Base-by-base conservation (phyloP, 2,113 vertebrate genomes). In the Pluvialis apricaria region DNA sequence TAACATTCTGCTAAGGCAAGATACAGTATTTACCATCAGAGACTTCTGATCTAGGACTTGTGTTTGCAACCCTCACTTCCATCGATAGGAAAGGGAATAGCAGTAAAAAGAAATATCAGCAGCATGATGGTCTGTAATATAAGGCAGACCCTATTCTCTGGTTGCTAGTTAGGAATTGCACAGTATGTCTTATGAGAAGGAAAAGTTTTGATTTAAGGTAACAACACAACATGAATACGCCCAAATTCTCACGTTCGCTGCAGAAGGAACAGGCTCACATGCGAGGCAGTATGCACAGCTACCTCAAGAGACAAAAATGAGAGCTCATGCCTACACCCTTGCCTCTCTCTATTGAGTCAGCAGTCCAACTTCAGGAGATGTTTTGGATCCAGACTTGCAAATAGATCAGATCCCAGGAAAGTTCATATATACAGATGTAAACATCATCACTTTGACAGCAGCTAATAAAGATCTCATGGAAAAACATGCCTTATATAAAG, bases 41-140 rank as follows among this genome's bases (percentile, higher is more conserved):
- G 29, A 10, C 10, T 13, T 13, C 64, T 13, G 26, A 14, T 10
- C 7, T 6, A 15, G 65, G 29, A 2, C 32, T 32, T 42, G 42
- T 16, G 22, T 38, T 38, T 47, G 57, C 68, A 69, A 14, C 57
- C 66, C 24, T 49, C 11, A 13, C 40, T 65, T 49, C 51, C 36
- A 8, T 13, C 10, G 21, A 11, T 10, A 13, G 1, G 5, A 38
- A 40, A 32, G 32, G 22, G 44, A 18, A 16, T 11, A 6, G 5
- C 44, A 62, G 47, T 15, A 40, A 19, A 42, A 26, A 10, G 36
- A 71, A n/a, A 6, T 18, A 47, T 1, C 21, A 2, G 34, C 8
- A 34, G 28, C 47, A 49, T 0, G 0, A 47, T 1, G 42, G 31
- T 9, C 49, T 9, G 17, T 3, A 32, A 5, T 22, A 2, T 1